Percentiles rank a stretch among this genome's conserved stretches.
These are phyloP conservation scores for Hestina assimilis DNA, from an alignment of 1,140 invertebrate species.

Conservation along the genomic window DNA sequence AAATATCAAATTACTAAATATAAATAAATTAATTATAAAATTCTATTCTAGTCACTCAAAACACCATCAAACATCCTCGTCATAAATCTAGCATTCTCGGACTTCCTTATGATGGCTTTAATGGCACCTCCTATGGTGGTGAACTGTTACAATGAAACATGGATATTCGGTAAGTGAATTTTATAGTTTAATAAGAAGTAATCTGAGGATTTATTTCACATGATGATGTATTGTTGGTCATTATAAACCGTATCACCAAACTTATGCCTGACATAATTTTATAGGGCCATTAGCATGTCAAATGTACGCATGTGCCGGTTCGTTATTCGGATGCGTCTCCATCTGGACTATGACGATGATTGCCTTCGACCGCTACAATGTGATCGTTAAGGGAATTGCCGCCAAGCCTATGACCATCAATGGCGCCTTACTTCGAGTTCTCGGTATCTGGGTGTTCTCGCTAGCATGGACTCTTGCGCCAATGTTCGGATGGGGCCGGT, in stretches of 20 bases:
- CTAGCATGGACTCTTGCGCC: slow-evolving; percentile 85
- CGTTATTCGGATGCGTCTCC: slow-evolving; percentile 88
- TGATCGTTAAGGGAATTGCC: slow-evolving; percentile 88
- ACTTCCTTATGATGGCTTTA: slow-evolving; percentile 91
- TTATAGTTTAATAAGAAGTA: neutral
- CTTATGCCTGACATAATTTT: neutral
- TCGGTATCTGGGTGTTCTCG: slow-evolving; percentile 84
- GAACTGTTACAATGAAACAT: slow-evolving; percentile 92
- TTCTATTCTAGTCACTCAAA: slow-evolving; percentile 79
- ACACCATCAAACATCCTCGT: slow-evolving; percentile 92
- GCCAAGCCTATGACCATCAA: slow-evolving; percentile 84
- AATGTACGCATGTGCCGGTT: slow-evolving; percentile 88
- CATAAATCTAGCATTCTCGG: slow-evolving; percentile 91
- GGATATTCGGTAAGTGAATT: slow-evolving; percentile 84
- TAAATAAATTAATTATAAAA: neutral
- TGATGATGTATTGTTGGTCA: too few species aligned
- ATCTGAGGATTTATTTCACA: neutral
- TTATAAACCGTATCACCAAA: too few species aligned
- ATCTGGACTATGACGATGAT: slow-evolving; percentile 94
- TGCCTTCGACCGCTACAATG: slow-evolving; percentile 91
- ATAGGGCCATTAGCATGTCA: slow-evolving; percentile 88
- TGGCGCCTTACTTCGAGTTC: slow-evolving; percentile 82
- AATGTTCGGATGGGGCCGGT: slow-evolving; percentile 84
- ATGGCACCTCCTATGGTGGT: slow-evolving; percentile 92
- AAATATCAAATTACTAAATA: too few species aligned